phyloP scores from a whole-genome alignment of 1,140 invertebrate species.

The Meloidogyne chitwoodi region DNA sequence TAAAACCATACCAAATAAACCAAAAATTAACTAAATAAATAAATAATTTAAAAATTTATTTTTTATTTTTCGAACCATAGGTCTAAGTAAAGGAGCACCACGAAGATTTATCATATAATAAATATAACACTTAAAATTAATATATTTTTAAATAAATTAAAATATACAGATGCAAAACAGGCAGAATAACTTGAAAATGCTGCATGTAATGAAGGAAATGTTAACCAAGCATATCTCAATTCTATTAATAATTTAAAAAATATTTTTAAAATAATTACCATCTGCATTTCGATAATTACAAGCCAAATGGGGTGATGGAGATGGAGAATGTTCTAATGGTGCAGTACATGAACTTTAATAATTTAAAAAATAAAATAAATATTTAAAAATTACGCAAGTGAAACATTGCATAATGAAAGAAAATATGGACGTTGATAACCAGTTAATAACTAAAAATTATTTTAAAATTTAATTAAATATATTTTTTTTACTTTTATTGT shows the following conservation, averaged over 20 bases:
- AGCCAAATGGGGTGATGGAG: conserved; percentile 57
- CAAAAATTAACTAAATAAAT: conserved; percentile 49
- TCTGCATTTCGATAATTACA: conserved; percentile 47
- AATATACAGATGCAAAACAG: conserved; percentile 57
- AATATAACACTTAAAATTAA: conserved; percentile 50
- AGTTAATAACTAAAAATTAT: conserved; percentile 48
- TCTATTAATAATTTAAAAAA: conserved; percentile 31
- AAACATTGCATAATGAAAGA: conserved; percentile 58
- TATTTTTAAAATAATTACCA: not conserved
- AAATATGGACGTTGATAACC: conserved; percentile 59
- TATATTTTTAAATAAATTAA: conserved; percentile 22
- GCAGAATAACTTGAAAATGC: conserved; percentile 57
- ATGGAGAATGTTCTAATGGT: conserved; percentile 58
- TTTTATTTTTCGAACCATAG: conserved; percentile 25
- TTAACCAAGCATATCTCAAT: conserved; percentile 59
- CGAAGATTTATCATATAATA: conserved; percentile 60
- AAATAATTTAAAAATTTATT: not conserved
- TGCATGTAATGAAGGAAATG: conserved; percentile 58
- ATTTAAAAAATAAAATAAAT: not conserved
- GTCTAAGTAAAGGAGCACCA: conserved; percentile 55
- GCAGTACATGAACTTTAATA: conserved; percentile 55
- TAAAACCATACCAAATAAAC: conserved; percentile 55
- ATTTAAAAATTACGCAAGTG: conserved; percentile 42
- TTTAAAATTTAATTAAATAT: not conserved
- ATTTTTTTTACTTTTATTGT: conserved; percentile 37